Evolutionary conservation across 1,140 invertebrate genomes (phyloP).

Genomic region (Dufourea novaeangliae): DNA sequence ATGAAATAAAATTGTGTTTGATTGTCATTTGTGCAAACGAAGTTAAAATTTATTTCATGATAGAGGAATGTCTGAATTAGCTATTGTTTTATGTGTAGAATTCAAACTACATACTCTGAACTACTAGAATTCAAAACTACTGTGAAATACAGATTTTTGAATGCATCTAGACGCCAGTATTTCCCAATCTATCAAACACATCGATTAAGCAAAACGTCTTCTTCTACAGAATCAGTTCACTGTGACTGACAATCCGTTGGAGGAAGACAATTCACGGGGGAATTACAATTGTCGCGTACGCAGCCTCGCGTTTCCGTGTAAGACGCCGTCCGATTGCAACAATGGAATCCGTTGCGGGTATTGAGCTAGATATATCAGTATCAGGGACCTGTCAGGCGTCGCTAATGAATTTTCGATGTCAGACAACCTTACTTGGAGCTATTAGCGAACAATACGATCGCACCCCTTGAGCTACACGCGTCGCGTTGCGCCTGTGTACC

Average conservation of each 20-base stretch:
- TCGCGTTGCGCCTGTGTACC: background rate
- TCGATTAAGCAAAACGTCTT: background rate
- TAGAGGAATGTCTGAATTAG: too few species aligned
- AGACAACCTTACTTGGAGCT: constrained; percentile 41
- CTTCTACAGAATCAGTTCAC: background rate
- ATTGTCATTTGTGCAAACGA: too few species aligned
- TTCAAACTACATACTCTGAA: too few species aligned
- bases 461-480: constrained; percentile 38
- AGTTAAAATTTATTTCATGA: too few species aligned
- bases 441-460: constrained; percentile 41
- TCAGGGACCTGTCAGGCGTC: constrained; percentile 23
- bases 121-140: too few species aligned
- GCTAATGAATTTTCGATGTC: constrained; percentile 48
- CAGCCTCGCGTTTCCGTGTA: background rate
- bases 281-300: constrained; percentile 4
- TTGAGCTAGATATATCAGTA: constrained; percentile 37
- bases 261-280: background rate
- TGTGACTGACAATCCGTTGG: background rate
- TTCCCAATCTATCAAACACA: background rate
- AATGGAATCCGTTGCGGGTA: constrained; percentile 33
- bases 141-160: too few species aligned
- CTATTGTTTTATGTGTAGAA: too few species aligned
- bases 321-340: constrained; percentile 19
- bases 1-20: too few species aligned
- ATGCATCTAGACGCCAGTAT: background rate